Evolutionary conservation across 2,113 vertebrate genomes (phyloP).

Genomic region (Castor canadensis): DNA sequence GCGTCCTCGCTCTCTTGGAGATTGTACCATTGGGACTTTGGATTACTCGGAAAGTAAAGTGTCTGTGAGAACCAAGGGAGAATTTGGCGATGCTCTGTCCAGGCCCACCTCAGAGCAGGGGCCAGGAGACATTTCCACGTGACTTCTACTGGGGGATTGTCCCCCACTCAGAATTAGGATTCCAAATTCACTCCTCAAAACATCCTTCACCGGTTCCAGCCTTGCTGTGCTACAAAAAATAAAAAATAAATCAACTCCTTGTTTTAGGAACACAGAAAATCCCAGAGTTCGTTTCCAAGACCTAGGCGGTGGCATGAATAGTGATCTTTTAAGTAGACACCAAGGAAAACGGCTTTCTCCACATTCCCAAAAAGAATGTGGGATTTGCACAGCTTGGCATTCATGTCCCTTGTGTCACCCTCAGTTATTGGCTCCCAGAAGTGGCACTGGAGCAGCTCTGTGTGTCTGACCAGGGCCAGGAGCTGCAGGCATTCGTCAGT

Average conservation of each 20-base stretch:
- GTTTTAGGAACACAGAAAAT: not conserved
- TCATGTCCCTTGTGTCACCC: not conserved
- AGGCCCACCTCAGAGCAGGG: rapidly evolving
- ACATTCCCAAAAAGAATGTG: not conserved
- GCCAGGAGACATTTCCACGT: rapidly evolving
- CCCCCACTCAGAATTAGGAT: rapidly evolving
- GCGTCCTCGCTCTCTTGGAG: not conserved
- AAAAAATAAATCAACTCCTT: not conserved
- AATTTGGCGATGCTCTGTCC: too few species aligned
- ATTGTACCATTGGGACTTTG: not conserved
- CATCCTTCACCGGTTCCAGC: not conserved
- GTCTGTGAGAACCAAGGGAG: rapidly evolving
- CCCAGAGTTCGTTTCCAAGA: not conserved
- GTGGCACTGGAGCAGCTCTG: not conserved
- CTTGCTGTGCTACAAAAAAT: not conserved
- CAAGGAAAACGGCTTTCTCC: not conserved
- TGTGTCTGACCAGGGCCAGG: rapidly evolving
- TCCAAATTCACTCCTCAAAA: not conserved
- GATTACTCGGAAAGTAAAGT: not conserved
- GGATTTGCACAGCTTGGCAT: not conserved
- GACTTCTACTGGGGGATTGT: not conserved
- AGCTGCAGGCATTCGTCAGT: rapidly evolving
- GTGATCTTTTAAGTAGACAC: not conserved
- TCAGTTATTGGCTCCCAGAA: too few species aligned
- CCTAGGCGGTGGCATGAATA: not conserved